Evolutionary conservation across 2,113 vertebrate genomes (phyloP), one percentile per base, ranked within the genome.

Genomic region (Ceyx margarethae): DNA sequence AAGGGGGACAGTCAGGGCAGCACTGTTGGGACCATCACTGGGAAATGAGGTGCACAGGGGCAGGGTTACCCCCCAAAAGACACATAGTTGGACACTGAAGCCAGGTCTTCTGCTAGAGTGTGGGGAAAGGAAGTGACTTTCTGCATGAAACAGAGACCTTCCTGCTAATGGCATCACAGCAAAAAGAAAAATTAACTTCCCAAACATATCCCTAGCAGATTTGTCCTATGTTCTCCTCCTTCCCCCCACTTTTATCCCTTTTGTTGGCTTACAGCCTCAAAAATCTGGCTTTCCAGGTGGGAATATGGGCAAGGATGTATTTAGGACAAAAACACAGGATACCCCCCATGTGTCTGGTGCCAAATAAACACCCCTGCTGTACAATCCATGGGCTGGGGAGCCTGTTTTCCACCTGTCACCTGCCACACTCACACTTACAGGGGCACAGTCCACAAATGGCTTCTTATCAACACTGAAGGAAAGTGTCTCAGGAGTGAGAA

Each of bases 1-100:
- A 57, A 84, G 15, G 9, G 3, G 5, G 25, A 50, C 0, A 2
- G 42, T 26, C 2, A 3, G 13, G 67, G 43, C 0, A 1, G 9
- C 33, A 45, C 13, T 43, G 13, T 20, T 50, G 22, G 35, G 42
- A 50, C 31, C 19, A 6, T 33, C 3, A 0, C 0, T 2, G 79
- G 57, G 29, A 51, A 68, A 50, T 0, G 4, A 45, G 22, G 31
- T 4, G 9, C 48, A 33, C 1, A 3, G 17, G 11, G 22, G 15
- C 0, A 3, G 79, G 35, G 26, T 25, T 21, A 45, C 11, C 3
- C 15, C 18, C 11, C 15, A 28, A 13, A 37, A 6, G 29, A 37
- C 60, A 62, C 9, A n/a, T 0, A 3, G 5, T 18, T 1, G 1
- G 8, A 56, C 61, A 75, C 7, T 22, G n/a, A 68, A 80, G 26